Conservation (phyloP, 2,888 invertebrate species). For the Tanypteryx hageni region DNA sequence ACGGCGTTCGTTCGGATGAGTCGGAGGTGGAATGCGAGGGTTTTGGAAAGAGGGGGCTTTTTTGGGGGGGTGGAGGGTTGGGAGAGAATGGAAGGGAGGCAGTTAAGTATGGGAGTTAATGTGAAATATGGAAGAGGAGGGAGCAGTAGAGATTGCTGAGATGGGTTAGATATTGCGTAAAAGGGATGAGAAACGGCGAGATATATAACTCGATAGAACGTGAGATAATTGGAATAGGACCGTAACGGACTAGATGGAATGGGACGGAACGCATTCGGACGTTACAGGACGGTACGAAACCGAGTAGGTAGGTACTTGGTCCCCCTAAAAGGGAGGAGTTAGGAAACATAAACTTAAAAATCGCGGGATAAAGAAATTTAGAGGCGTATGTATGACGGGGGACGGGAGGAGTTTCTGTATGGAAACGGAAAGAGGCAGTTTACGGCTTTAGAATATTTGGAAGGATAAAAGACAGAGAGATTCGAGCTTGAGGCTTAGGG, state of each 20-base stretch:
- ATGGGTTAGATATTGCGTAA: slow-evolving; percentile 14
- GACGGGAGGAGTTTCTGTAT: background rate
- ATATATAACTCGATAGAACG: background rate
- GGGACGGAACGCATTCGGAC: slow-evolving; percentile 5
- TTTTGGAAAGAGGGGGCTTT: background rate
- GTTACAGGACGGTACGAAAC: background rate
- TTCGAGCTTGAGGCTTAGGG: background rate
- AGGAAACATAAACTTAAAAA: background rate
- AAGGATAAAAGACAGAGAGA: background rate
- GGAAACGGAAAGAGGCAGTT: background rate
- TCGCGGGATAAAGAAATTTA: too few species aligned
- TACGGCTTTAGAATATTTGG: too few species aligned
- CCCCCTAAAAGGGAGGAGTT: background rate
- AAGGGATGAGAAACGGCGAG: slow-evolving; percentile 19
- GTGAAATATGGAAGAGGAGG: background rate
- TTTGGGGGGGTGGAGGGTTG: background rate
- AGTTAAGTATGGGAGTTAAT: background rate
- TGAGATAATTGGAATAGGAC: background rate
- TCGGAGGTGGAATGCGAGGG: background rate
- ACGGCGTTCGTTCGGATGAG: background rate
- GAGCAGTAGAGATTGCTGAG: slow-evolving; percentile 1
- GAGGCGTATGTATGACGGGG: too few species aligned
- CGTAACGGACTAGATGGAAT: background rate
- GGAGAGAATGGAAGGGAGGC: background rate
- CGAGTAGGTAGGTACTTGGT: background rate